Base-by-base conservation (phyloP, 2,797 vertebrate genomes). In the Schizopygopsis malacanthus region DNA sequence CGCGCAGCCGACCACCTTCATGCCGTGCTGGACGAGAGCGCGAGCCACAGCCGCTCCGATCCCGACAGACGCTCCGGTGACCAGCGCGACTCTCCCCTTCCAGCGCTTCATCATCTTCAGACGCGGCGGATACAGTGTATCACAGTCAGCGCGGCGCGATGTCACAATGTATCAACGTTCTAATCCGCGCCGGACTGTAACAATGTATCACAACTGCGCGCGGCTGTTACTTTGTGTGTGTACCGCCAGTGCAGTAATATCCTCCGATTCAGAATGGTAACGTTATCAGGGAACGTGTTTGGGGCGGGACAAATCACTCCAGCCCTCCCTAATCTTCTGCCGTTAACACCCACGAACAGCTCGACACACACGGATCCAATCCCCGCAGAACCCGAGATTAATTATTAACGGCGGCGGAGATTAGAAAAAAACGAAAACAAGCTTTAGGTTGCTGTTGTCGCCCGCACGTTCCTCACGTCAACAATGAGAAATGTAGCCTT, bases 1-100 rank as follows among this genome's bases (percentile, higher is more conserved):
- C 87, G 97, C 97, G 78, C 98, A 98, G 73, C 97, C 97, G 91
- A 99, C 97, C 80, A 98, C 98, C 92, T 95, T 96, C 96, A 99
- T 96, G 91, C 97, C 97, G 72, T 96, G 96, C 90, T 97, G 97
- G 91, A 98, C 97, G 89, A 99, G 95, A 50, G 96, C 96, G 93
- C 97, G 94, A 79, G 97, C 96, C 84, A 98, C 95, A 12, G 97
- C 97, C 89, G 97, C 97, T 86, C 98, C 98, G 77, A 98, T 98
- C 82, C 97, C 98, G 90, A 96, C 96, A 25, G 97, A 98, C 71
- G 97, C 97, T 91, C 98, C 97, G 37, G 97, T 98, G 89, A 98
- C 97, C 92, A 99, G 94, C 80, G 97, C 98, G 89, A 98, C 96
- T 89, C 98, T 97, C 90, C 95, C 96, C 90, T 93, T 94, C 98